Evolutionary conservation across 2,797 vertebrate genomes (phyloP), one percentile per base, ranked within the genome.

Genomic region (Taenioides sp.): DNA sequence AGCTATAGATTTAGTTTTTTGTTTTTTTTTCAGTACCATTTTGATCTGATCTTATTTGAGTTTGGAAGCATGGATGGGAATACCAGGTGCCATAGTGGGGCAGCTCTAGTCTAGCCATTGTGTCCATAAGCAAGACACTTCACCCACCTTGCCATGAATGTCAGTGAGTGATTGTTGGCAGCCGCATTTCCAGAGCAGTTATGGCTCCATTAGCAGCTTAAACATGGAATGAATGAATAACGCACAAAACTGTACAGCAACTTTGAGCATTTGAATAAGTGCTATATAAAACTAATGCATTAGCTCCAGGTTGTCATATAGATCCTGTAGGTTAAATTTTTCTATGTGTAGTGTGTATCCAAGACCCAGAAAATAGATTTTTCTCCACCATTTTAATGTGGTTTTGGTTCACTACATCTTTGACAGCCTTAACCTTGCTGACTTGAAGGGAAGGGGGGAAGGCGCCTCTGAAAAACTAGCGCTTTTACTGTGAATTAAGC

Each of bases 401-500:
- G 71, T 84, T 89, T 89, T 86, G 87, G 61, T 85, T 91, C 75
- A 67, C 80, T 85, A 77, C 71, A 82, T 88, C 67, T 89, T 82
- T 88, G 85, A 91, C 87, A 89, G 83, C 82, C 80, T 88, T 81
- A 86, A 86, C 88, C 84, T 89, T 84, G 81, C 83, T 87, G 86
- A 91, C 86, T 90, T 88, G 88, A 84, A 75, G 22, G 47, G 67
- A 61, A 57, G 79, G 82, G 74, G 83, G 62, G 60, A 5, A 57
- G 6, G 59, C 70, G 72, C 82, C 80, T 81, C 78, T 82, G 87
- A 88, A 62, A 62, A 91, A 82, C 73, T 27, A 82, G 72, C 28
- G 81, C 78, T 89, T 91, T 89, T 89, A 83, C 84, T 71, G 34
- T 79, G 85, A 92, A 90, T 92, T 89, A 88, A 88, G 82, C 82